These are phyloP conservation scores for Ceratoteleas bidentatus DNA, from an alignment of 1,140 invertebrate genomes.

Conservation along the genomic window DNA sequence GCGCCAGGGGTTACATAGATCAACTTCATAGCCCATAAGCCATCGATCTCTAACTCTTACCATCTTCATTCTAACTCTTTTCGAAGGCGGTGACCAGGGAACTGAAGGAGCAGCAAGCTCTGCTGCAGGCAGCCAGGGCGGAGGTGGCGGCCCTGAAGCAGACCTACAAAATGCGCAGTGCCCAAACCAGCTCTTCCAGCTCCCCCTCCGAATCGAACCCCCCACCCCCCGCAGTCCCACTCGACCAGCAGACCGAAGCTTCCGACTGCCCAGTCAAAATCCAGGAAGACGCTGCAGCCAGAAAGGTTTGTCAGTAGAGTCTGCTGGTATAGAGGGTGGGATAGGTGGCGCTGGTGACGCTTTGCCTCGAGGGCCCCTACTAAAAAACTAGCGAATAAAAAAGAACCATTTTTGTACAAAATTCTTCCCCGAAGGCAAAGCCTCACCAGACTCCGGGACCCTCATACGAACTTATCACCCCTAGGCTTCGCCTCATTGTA, in stretches of 20 bases:
- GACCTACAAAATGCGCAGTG: slow-evolving; percentile 33
- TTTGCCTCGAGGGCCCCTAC: too few species aligned
- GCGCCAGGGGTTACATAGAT: too few species aligned
- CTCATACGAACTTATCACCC: too few species aligned
- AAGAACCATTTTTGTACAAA: too few species aligned
- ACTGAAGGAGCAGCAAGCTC: slow-evolving; percentile 74
- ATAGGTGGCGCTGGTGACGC: too few species aligned
- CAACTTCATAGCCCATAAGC: too few species aligned
- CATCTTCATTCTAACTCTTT: too few species aligned
- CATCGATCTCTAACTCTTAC: too few species aligned
- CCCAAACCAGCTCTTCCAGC: slow-evolving; percentile 47
- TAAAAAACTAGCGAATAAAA: too few species aligned
- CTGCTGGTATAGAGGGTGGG: neutral
- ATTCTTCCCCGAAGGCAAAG: too few species aligned
- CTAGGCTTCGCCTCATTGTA: too few species aligned
- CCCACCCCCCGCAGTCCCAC: slow-evolving; percentile 39
- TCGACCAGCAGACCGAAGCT: slow-evolving; percentile 59
- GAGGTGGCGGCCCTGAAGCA: slow-evolving; percentile 76
- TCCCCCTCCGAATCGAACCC: slow-evolving; percentile 63
- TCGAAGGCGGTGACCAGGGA: slow-evolving; percentile 73
- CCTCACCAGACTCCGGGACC: too few species aligned
- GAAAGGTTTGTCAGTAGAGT: slow-evolving; percentile 70
- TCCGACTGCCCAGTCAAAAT: slow-evolving; percentile 70
- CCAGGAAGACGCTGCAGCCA: slow-evolving; percentile 73
- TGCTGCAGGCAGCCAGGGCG: slow-evolving; percentile 73